These are phyloP conservation scores for Ochropacha duplaris DNA, from an alignment of 2,888 invertebrate genomes.

Conservation along the genomic window DNA sequence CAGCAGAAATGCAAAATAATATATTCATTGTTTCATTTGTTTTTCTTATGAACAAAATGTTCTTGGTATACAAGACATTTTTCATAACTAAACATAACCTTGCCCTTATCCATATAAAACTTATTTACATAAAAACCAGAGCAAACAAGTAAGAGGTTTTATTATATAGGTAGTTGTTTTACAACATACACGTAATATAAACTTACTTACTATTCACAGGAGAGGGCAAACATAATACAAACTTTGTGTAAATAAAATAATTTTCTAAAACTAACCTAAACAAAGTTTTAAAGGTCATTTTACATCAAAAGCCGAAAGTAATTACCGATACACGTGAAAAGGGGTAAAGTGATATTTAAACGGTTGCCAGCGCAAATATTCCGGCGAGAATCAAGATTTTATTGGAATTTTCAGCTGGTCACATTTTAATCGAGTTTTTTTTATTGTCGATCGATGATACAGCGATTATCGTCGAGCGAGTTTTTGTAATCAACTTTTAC, in stretches of 20 bases:
- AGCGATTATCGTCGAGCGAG: neutral
- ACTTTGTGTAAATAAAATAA: neutral
- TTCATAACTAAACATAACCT: no score
- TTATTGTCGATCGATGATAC: neutral
- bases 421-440: neutral
- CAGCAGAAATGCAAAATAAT: no score
- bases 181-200: neutral
- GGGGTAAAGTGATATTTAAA: conserved; percentile 29
- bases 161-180: neutral
- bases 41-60: no score
- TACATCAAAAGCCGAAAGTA: conserved; percentile 23
- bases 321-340: conserved; percentile 29
- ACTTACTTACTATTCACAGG: neutral
- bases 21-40: no score
- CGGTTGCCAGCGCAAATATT: conserved; percentile 15
- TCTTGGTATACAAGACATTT: no score
- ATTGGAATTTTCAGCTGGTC: neutral
- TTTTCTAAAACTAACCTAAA: neutral
- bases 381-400: neutral
- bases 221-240: neutral
- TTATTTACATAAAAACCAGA: neutral
- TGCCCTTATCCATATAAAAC: no score
- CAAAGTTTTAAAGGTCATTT: conserved; percentile 4
- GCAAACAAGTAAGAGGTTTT: neutral
- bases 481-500: no score